Evolutionary conservation across 92 coral and sea anemone genomes (phyloP).

Genomic region (Umimayanthus kanabou): DNA sequence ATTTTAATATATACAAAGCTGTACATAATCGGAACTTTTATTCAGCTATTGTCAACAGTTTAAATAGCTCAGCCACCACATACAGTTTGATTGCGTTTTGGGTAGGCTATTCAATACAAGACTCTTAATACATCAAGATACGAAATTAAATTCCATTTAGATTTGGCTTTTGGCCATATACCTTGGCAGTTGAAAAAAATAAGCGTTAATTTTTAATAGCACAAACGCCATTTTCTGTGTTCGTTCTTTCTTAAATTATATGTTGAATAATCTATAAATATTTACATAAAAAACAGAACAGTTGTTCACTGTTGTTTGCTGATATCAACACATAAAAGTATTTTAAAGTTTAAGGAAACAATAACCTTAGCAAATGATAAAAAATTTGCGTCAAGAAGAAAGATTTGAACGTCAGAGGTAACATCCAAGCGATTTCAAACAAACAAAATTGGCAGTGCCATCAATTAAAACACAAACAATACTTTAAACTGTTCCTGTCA

Average conservation of each 20-base stretch:
- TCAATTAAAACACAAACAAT: neutral
- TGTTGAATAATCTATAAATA: slow-evolving; percentile 51
- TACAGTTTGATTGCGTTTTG: neutral
- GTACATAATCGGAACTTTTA: slow-evolving; percentile 27
- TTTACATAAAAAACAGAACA: slow-evolving; percentile 61
- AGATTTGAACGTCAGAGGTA: neutral
- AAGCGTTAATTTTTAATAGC: slow-evolving; percentile 53
- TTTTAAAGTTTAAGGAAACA: slow-evolving; percentile 60
- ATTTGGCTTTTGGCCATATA: slow-evolving; percentile 17
- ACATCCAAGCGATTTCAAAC: neutral
- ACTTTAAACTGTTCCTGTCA: neutral
- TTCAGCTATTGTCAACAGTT: slow-evolving; percentile 4
- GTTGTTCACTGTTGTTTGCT: slow-evolving; percentile 39
- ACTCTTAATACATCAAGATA: slow-evolving; percentile 4
- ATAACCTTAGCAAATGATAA: slow-evolving; percentile 44
- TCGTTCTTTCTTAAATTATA: slow-evolving; percentile 35
- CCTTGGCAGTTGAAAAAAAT: slow-evolving; percentile 15
- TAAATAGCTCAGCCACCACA: slow-evolving; percentile 3
- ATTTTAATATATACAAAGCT: slow-evolving; percentile 16
- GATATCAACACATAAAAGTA: slow-evolving; percentile 60
- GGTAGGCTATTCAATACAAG: neutral
- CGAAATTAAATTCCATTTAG: slow-evolving; percentile 34
- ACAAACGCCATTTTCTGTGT: slow-evolving; percentile 52
- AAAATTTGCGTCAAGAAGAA: neutral
- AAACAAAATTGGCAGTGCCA: neutral